Conservation (phyloP, 2,888 invertebrate genomes). For the Tachystola acroxantha region DNA sequence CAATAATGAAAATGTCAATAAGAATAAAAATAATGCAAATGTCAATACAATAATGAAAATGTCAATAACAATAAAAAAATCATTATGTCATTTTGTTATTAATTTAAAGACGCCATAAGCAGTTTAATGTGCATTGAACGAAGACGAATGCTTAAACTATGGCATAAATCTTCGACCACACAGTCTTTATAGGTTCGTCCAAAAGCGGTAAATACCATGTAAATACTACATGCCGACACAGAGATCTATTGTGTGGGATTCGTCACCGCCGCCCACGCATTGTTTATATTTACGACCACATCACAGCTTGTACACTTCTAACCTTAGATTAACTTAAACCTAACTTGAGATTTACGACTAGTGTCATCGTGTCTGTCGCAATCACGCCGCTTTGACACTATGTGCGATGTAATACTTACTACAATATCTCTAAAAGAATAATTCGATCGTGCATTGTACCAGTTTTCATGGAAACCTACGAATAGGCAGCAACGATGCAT, state of each 20-base stretch:
- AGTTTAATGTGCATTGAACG: too few species aligned
- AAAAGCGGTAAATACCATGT: background rate
- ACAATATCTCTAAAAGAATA: too few species aligned
- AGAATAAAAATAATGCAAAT: too few species aligned
- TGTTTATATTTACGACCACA: background rate
- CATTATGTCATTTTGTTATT: too few species aligned
- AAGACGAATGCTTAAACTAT: background rate
- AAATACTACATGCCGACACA: background rate
- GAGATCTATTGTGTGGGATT: background rate
- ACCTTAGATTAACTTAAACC: background rate
- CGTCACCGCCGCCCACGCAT: background rate
- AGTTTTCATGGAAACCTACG: too few species aligned
- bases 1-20: too few species aligned
- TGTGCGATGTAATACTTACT: too few species aligned
- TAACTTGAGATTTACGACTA: slow-evolving; percentile 1
- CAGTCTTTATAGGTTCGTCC: background rate
- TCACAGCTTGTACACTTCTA: background rate
- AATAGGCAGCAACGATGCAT: too few species aligned
- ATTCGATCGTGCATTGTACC: too few species aligned
- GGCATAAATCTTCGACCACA: background rate
- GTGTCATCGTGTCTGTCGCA: background rate
- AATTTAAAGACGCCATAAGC: too few species aligned
- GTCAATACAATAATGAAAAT: too few species aligned
- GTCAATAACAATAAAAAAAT: too few species aligned
- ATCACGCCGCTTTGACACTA: background rate